A percentile compares a stretch with the other conserved stretches of the same genome.
phyloP scores from a whole-genome alignment of 37 sponge, comb jelly and placozoan genomes.

The Bolinopsis microptera region DNA sequence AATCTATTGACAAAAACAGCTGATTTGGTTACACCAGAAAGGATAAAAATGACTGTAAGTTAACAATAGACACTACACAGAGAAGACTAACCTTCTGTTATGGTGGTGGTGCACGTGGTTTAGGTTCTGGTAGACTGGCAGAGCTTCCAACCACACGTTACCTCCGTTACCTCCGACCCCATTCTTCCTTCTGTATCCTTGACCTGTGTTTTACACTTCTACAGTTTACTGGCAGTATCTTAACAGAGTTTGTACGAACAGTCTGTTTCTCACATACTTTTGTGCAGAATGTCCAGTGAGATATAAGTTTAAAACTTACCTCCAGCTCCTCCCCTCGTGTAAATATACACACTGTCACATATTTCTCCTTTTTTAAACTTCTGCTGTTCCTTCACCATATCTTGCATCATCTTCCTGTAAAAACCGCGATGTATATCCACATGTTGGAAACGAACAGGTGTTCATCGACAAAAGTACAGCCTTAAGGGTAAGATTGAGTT shows the following conservation, averaged over 20 bases:
- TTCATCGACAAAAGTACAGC: too few species aligned
- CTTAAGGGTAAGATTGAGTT: too few species aligned
- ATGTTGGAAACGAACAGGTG: neutral
- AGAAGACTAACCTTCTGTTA: constrained; percentile 23
- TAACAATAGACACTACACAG: too few species aligned
- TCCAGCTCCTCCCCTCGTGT: constrained; percentile 31
- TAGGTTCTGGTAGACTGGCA: neutral
- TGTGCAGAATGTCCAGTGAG: too few species aligned
- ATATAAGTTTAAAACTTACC: too few species aligned
- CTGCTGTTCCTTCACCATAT: neutral
- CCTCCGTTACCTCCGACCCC: constrained; percentile 30
- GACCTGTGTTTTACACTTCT: neutral
- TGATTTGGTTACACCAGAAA: too few species aligned
- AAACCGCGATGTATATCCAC: neutral
- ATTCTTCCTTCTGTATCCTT: neutral
- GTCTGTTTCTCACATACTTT: too few species aligned
- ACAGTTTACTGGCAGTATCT: too few species aligned
- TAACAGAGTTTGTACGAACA: too few species aligned
- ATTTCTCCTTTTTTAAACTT: constrained; percentile 47
- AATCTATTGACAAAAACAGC: too few species aligned
- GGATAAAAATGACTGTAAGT: too few species aligned
- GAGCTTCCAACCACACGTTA: constrained; percentile 50
- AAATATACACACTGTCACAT: constrained; percentile 25
- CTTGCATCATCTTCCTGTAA: constrained; percentile 6
- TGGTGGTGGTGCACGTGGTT: constrained; percentile 53